phyloP scores from a whole-genome alignment of 2,888 invertebrate genomes.

The Labia minor region DNA sequence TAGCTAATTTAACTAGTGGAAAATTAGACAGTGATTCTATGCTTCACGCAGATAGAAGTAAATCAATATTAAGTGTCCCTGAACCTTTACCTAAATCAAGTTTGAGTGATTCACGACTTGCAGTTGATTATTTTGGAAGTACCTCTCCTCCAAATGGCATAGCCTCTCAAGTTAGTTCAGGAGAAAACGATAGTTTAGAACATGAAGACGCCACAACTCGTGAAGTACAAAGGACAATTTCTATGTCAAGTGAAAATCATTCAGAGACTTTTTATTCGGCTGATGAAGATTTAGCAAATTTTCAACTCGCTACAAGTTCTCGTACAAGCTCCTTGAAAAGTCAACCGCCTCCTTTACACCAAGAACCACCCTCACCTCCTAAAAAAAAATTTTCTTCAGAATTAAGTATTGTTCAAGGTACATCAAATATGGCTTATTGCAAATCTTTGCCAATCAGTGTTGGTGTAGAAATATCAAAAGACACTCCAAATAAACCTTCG shows the following conservation, averaged over 20 bases:
- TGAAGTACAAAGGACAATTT: slow-evolving; percentile 66
- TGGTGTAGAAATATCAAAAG: not conserved
- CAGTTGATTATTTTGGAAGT: slow-evolving; percentile 57
- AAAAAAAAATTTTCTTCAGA: slow-evolving; percentile 49
- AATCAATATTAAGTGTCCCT: slow-evolving; percentile 39
- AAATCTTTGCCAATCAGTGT: slow-evolving; percentile 13
- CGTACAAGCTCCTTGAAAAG: slow-evolving; percentile 42
- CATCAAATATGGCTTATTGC: slow-evolving; percentile 27
- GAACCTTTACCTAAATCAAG: slow-evolving; percentile 62
- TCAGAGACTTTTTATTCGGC: slow-evolving; percentile 89
- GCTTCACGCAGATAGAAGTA: slow-evolving; percentile 46
- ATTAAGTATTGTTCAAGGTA: slow-evolving; percentile 42
- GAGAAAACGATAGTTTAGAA: slow-evolving; percentile 13
- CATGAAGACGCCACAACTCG: not conserved
- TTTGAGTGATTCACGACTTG: slow-evolving; percentile 73
- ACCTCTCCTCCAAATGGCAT: slow-evolving; percentile 14
- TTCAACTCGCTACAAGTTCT: slow-evolving; percentile 5
- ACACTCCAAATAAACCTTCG: not conserved
- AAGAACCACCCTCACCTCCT: slow-evolving; percentile 37
- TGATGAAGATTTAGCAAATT: slow-evolving; percentile 58
- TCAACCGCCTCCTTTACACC: slow-evolving; percentile 55
- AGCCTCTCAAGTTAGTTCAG: not conserved
- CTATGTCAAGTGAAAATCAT: slow-evolving; percentile 80
- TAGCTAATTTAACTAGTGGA: slow-evolving; percentile 38
- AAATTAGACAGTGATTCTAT: slow-evolving; percentile 64